These are phyloP conservation scores for Solenodon paradoxus DNA, from an alignment of 2,113 vertebrate genomes.

Conservation along the genomic window DNA sequence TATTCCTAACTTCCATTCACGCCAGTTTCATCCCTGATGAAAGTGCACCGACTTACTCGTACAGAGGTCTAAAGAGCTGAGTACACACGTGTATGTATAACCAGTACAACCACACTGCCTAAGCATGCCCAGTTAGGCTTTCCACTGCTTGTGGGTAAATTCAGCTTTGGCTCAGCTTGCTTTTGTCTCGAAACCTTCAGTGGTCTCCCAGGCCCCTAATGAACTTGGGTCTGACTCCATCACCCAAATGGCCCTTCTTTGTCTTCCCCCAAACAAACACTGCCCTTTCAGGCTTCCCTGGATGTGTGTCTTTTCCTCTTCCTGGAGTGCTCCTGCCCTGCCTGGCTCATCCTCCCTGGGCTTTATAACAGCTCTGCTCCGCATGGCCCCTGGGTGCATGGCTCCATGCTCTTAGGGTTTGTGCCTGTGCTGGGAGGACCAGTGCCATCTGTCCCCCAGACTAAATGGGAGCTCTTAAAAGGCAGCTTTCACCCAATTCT, in stretches of 20 bases:
- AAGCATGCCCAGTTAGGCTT: neutral
- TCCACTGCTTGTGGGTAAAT: no score
- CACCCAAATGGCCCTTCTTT: neutral
- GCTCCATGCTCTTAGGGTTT: neutral
- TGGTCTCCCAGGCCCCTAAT: neutral
- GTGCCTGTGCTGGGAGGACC: neutral
- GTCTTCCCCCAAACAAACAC: neutral
- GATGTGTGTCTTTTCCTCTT: neutral
- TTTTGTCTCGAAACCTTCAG: neutral
- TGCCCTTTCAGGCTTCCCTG: neutral
- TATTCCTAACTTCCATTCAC: neutral
- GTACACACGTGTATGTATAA: neutral
- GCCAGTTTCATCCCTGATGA: neutral
- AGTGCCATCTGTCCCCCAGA: neutral
- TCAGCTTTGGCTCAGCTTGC: neutral
- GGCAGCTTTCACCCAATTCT: neutral
- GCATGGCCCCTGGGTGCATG: neutral
- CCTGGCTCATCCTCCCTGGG: neutral
- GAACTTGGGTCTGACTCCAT: neutral
- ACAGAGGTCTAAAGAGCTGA: neutral
- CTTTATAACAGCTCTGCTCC: neutral
- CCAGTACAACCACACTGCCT: no score
- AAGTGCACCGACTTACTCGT: rapidly evolving
- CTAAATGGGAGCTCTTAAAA: neutral
- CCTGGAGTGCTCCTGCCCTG: neutral